Evolutionary conservation across 53 echinoderm and acorn worm genomes (phyloP).

Genomic region (Apostichopus leukothele): DNA sequence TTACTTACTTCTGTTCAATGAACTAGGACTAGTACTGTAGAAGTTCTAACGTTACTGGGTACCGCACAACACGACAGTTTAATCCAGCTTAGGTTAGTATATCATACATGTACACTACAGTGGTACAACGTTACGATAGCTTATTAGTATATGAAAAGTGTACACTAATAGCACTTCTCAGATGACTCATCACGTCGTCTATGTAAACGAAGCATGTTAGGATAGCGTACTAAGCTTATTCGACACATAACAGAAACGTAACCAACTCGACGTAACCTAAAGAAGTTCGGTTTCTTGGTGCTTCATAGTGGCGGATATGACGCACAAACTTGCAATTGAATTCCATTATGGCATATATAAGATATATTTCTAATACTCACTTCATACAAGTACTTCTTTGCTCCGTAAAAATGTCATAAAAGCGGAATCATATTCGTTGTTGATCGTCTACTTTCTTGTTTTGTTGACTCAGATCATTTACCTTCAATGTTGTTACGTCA

Average conservation of each 20-base stretch:
- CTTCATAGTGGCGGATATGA: not conserved
- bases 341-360: not conserved
- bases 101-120: no score
- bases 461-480: slow-evolving; percentile 55
- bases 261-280: slow-evolving; percentile 9
- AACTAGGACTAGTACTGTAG: no score
- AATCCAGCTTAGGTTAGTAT: no score
- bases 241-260: slow-evolving; percentile 24
- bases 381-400: not conserved
- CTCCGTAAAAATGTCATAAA: slow-evolving; percentile 11
- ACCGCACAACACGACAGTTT: no score
- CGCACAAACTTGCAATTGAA: not conserved
- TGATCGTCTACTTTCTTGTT: slow-evolving; percentile 26
- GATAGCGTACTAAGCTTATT: slow-evolving; percentile 14
- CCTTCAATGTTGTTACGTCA: slow-evolving; percentile 49
- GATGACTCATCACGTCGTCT: slow-evolving; percentile 33
- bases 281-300: not conserved
- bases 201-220: slow-evolving; percentile 8
- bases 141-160: not conserved
- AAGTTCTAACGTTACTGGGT: no score
- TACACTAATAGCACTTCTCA: not conserved
- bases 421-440: slow-evolving; percentile 19
- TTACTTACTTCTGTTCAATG: no score
- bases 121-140: not conserved
- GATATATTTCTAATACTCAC: slow-evolving; percentile 9